Conservation (phyloP, 1,140 invertebrate genomes). For the Mycetomoellerius zeteki region DNA sequence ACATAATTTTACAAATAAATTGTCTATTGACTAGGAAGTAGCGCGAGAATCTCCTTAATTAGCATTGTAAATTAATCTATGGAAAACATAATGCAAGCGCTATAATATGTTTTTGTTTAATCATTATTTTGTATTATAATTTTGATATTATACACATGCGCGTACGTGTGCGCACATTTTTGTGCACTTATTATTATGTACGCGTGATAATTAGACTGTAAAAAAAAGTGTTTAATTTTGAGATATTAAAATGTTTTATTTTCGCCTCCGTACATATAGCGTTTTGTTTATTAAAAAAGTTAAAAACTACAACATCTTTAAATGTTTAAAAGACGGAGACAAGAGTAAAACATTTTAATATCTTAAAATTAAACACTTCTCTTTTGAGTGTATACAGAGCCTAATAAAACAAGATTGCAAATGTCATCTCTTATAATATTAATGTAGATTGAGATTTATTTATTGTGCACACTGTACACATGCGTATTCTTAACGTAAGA, state of each 20-base stretch:
- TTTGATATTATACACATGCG: background rate
- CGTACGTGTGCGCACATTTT: background rate
- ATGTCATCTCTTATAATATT: background rate
- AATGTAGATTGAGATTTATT: background rate
- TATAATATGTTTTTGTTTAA: constrained; percentile 19
- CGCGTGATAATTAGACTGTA: background rate
- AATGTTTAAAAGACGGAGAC: no score
- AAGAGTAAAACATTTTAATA: no score
- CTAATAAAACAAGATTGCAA: background rate
- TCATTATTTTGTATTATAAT: constrained; percentile 17
- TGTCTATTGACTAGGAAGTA: no score
- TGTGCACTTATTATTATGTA: background rate
- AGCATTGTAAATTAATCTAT: background rate
- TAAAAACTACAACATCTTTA: no score
- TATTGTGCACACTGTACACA: background rate
- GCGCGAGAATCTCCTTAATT: constrained; percentile 7
- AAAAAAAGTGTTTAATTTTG: no score
- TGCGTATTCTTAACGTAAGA: background rate
- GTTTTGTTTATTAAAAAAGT: no score
- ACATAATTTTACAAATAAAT: no score
- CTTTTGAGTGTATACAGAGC: background rate
- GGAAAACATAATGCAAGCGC: constrained; percentile 16
- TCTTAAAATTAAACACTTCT: no score
- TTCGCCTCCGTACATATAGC: no score
- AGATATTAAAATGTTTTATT: no score